Evolutionary conservation across 2,797 vertebrate species (phyloP), one percentile per base, ranked within the genome.

Genomic region (Cuniculus paca): DNA sequence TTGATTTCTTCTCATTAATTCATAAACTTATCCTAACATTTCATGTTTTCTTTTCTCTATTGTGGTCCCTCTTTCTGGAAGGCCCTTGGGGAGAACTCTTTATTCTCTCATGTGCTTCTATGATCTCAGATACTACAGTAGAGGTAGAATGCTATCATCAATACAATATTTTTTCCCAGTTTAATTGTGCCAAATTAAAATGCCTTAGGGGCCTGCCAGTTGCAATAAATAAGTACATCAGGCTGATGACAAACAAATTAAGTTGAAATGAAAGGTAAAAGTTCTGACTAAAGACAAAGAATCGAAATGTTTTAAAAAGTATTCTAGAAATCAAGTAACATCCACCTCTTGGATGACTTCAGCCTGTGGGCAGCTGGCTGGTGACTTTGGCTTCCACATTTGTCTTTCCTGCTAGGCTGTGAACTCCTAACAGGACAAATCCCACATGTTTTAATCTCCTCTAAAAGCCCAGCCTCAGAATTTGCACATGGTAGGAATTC

Each of bases 271-370:
- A 94, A 87, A 11, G 48, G 9, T 88, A 20, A 92, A 85, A 54
- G 4, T 65, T 96, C 11, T 93, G 36, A 68, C 28, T 94, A 82
- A 96, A 74, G 28, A 92, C 31, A 74, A 48, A 24, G 36, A 79
- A 91, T 81, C 61, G 19, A 82, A 75, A 81, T 65, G 20, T 84
- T 95, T 79, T 78, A 45, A 31, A 26, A 79, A 90, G 72, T 34
- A 48, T 6, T 45, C 8, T n/a, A 54, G 63, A 72, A 65, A 95
- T 65, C 12, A 91, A 91, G 54, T 63, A 72, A 45, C 61, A 84
- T 12, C 52, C 24, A 52, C 26, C 11, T 60, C 34, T 52, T 48
- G 48, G 56, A 13, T 77, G 77, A 54, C 26, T 61, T 48, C 16
- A 42, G 72, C 13, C 10, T 17, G 10, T 60, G 20, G 42, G 78